Conservation (phyloP, 2,888 invertebrate genomes). For the Hololepta plana region DNA sequence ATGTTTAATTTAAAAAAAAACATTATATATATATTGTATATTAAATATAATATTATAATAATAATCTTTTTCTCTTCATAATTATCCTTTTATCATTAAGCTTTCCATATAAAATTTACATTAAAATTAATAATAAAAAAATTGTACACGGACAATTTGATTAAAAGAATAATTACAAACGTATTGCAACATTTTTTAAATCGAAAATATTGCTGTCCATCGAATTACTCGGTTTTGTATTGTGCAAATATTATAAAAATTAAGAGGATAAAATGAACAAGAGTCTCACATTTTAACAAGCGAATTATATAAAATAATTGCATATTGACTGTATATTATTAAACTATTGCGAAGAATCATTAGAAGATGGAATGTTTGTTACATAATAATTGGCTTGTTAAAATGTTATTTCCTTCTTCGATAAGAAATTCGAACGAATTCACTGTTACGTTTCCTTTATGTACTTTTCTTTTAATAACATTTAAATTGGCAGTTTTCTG, state of each 20-base stretch:
- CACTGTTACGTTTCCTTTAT: slow-evolving; percentile 12
- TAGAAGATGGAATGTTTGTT: too few species aligned
- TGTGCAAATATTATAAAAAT: too few species aligned
- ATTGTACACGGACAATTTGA: slow-evolving; percentile 3
- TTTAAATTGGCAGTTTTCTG: slow-evolving; percentile 15
- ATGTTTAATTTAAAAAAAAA: slow-evolving; percentile 11
- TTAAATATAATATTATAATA: slow-evolving; percentile 12
- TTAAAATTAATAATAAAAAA: too few species aligned
- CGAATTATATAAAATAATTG: too few species aligned
- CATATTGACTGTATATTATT: too few species aligned
- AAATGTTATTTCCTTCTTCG: too few species aligned
- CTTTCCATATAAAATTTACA: slow-evolving; percentile 11
- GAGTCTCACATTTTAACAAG: too few species aligned
- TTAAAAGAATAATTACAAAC: not conserved
- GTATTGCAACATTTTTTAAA: too few species aligned
- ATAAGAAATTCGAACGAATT: slow-evolving; percentile 2
- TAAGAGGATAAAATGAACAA: too few species aligned
- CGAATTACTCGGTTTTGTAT: too few species aligned
- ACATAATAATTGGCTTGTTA: slow-evolving; percentile 9
- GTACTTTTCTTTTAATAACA: slow-evolving; percentile 13
- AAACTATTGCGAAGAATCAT: too few species aligned
- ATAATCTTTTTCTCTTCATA: slow-evolving; percentile 10
- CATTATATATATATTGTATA: slow-evolving; percentile 13
- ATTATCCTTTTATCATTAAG: slow-evolving; percentile 15
- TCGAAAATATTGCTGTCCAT: too few species aligned